Evolutionary conservation across 2,888 invertebrate genomes (phyloP).

Genomic region (Anticlea derivata): DNA sequence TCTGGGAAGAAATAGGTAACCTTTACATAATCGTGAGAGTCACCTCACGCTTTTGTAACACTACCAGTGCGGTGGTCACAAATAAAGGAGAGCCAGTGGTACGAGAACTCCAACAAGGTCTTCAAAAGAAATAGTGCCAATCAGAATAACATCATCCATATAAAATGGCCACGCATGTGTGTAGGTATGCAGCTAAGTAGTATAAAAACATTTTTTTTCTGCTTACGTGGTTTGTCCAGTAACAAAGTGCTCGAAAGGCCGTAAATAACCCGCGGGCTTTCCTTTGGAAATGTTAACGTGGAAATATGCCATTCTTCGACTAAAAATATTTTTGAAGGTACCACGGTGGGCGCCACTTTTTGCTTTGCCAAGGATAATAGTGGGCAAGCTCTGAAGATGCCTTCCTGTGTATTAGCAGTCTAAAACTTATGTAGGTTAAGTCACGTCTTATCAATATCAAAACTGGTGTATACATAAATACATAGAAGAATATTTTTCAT

Average conservation of each 20-base stretch:
- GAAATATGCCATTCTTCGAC: constrained; percentile 32
- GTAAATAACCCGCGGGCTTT: constrained; percentile 31
- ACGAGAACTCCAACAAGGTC: too few species aligned
- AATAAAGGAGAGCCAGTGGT: too few species aligned
- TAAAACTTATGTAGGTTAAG: background rate
- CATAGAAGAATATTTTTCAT: too few species aligned
- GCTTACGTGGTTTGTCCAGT: constrained; percentile 23
- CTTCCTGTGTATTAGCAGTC: background rate
- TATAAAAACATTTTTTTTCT: constrained; percentile 21
- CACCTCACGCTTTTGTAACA: too few species aligned
- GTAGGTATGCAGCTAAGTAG: background rate
- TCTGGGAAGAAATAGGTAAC: too few species aligned
- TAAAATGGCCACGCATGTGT: background rate
- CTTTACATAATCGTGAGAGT: too few species aligned
- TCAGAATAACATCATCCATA: background rate
- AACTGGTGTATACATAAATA: too few species aligned
- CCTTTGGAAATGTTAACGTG: constrained; percentile 35
- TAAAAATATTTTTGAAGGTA: constrained; percentile 26
- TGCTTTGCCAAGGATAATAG: constrained; percentile 1
- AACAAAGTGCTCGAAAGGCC: constrained; percentile 35
- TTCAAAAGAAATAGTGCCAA: background rate
- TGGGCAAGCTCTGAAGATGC: background rate
- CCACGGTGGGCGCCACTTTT: constrained; percentile 33
- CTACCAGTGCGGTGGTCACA: too few species aligned
- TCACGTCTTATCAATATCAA: too few species aligned